Base-by-base conservation (phyloP, 2,113 vertebrate species). In the Archocentrus centrarchus region DNA sequence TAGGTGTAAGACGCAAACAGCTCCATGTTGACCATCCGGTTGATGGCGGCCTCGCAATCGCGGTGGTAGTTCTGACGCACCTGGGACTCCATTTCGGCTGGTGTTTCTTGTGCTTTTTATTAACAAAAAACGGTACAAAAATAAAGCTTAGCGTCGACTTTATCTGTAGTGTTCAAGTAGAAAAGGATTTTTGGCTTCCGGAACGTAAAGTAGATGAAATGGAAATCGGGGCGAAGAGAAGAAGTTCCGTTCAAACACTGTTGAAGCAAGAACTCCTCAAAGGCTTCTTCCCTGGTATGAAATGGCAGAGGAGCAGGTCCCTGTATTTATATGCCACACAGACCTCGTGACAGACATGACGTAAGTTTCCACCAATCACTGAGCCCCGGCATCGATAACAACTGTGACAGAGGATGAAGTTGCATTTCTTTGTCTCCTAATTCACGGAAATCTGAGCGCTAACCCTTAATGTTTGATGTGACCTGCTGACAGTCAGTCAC, bases 171-270 rank as follows among this genome's bases (percentile, higher is more conserved):
- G 61, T 85, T 88, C 3, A 85, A 70, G 35, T 86, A 30, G 4
- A 11, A 18, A 68, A 20, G 24, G 57, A 11, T 4, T 41, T 0
- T 6, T 6, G 0, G 47, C 15, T 15, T 75, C 4, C 22, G 57
- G 57, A 73, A 87, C n/a, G 81, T 1, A n/a, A 13, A 10, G 22
- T 3, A 3, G 4, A 7, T 7, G 30, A 15, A 30, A 50, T 6
- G 2, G 11, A 53, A 8, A 7, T 11, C 27, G 20, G 68, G 47
- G 63, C 30, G 73, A 78, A 13, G 64, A 89, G 9, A 60, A 88
- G 90, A 90, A 88, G 95, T 89, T 96, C 96, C 96, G 96, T 97
- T 94, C 97, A 97, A 97, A 75, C 97, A 97, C 97, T 97, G 96
- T 97, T 97, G 97, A 97, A 96, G 93, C 95, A 96, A 95, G 91